Percentiles rank a stretch among this genome's conserved stretches.
phyloP scores from a whole-genome alignment of 2,797 vertebrate genomes.

The Gymnodraco acuticeps region DNA sequence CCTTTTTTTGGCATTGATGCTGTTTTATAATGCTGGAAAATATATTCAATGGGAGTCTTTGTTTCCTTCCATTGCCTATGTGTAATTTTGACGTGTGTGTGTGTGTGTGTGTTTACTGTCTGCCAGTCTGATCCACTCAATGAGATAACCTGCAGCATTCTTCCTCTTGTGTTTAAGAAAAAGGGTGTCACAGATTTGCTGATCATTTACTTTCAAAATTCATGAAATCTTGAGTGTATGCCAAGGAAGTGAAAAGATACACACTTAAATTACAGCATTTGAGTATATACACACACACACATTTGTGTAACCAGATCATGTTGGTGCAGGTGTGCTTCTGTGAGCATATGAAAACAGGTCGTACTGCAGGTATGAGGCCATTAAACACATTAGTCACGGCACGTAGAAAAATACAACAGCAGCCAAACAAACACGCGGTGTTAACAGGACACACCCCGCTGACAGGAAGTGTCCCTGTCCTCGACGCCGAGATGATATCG shows the following conservation, averaged over 20 bases:
- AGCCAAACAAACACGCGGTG: background rate
- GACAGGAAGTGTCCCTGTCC: background rate
- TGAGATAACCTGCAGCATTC: conserved; percentile 20
- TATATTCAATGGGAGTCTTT: background rate
- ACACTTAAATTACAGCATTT: background rate
- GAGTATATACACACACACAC: background rate
- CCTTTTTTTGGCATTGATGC: background rate
- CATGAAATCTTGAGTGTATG: background rate
- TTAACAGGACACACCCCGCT: conserved; percentile 25
- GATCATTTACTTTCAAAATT: background rate
- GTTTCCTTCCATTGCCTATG: background rate
- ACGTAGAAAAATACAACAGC: conserved; percentile 4
- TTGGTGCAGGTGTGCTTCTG: background rate
- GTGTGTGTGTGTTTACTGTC: background rate
- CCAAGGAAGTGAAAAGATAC: background rate
- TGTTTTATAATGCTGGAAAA: conserved; percentile 6
- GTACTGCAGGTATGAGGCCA: conserved; percentile 1
- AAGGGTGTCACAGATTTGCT: background rate
- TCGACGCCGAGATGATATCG: conserved; percentile 6
- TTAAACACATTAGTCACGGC: background rate
- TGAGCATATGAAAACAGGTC: background rate
- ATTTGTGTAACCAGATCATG: background rate
- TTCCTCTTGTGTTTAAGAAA: background rate
- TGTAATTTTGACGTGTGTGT: background rate
- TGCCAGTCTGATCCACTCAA: background rate